Conservation (phyloP, 2,888 invertebrate species). For the Drosophila cognata region DNA sequence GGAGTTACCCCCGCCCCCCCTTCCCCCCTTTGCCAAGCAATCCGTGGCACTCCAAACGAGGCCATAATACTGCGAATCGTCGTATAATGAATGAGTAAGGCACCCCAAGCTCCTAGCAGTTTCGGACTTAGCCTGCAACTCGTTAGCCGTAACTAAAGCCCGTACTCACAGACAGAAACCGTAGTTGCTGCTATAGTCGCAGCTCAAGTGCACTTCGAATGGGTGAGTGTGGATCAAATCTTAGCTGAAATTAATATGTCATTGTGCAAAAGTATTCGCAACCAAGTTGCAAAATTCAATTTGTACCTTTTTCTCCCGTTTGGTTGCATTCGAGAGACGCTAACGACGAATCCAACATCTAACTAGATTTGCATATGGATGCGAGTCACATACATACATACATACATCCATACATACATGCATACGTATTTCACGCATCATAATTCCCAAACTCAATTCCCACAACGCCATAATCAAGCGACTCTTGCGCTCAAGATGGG, state of each 20-base stretch:
- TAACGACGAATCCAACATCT: slow-evolving; percentile 58
- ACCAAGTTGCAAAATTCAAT: slow-evolving; percentile 69
- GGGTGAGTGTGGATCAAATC: slow-evolving; percentile 13
- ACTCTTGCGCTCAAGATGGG: slow-evolving; percentile 40
- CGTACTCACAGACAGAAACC: slow-evolving; percentile 34
- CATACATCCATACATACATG: background rate
- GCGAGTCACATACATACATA: slow-evolving; percentile 24
- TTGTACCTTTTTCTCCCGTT: slow-evolving; percentile 52
- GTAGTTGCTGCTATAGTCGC: slow-evolving; percentile 50
- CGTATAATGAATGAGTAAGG: slow-evolving; percentile 75
- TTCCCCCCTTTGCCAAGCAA: slow-evolving; percentile 3
- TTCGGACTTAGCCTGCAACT: slow-evolving; percentile 52
- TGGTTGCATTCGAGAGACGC: slow-evolving; percentile 56
- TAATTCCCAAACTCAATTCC: slow-evolving; percentile 78
- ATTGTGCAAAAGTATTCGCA: slow-evolving; percentile 65
- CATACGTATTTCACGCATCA: slow-evolving; percentile 65
- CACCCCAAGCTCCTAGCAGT: slow-evolving; percentile 8
- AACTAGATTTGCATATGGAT: slow-evolving; percentile 75
- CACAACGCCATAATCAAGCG: slow-evolving; percentile 72
- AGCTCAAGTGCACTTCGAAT: slow-evolving; percentile 54
- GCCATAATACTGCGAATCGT: slow-evolving; percentile 77
- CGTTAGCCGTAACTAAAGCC: slow-evolving; percentile 58
- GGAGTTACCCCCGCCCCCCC: background rate
- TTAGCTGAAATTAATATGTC: slow-evolving; percentile 68
- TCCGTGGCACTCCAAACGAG: slow-evolving; percentile 64